Evolutionary conservation across 1,140 invertebrate genomes (phyloP).

Genomic region (Microplitis mediator): DNA sequence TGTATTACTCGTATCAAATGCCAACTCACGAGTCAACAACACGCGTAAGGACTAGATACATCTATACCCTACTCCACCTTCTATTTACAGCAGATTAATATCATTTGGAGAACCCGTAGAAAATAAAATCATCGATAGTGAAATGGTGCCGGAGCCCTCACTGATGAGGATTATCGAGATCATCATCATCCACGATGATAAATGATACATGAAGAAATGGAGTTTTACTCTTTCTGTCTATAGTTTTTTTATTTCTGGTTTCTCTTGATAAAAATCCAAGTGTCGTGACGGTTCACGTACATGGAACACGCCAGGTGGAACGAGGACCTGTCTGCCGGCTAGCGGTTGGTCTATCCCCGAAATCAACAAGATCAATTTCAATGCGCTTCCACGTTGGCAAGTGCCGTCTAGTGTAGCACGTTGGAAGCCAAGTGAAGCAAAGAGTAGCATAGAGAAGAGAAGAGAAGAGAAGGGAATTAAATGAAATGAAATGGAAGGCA

Average conservation of each 20-base stretch:
- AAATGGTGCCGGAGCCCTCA: too few species aligned
- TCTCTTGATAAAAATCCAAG: too few species aligned
- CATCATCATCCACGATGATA: too few species aligned
- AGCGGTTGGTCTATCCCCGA: not conserved
- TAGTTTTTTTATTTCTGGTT: too few species aligned
- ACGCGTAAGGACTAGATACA: too few species aligned
- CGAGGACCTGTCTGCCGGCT: not conserved
- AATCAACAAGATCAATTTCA: constrained; percentile 25
- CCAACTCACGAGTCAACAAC: too few species aligned
- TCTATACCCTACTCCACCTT: not conserved
- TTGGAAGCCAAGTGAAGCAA: not conserved
- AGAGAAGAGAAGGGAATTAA: not conserved
- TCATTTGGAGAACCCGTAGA: not conserved
- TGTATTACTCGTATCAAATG: too few species aligned
- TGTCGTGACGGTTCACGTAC: too few species aligned
- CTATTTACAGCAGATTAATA: not conserved
- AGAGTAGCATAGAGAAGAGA: not conserved
- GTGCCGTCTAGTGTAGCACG: constrained; percentile 5
- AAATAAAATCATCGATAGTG: not conserved
- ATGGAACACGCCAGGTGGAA: too few species aligned
- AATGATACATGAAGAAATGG: too few species aligned
- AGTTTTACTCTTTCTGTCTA: too few species aligned
- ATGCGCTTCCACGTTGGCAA: constrained; percentile 29
- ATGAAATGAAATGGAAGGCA: not conserved
- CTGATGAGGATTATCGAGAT: too few species aligned